Percentiles rank a stretch among this genome's conserved stretches.
Evolutionary conservation across 2,113 vertebrate species (phyloP).

Genomic region (Nothobranchius furzeri): DNA sequence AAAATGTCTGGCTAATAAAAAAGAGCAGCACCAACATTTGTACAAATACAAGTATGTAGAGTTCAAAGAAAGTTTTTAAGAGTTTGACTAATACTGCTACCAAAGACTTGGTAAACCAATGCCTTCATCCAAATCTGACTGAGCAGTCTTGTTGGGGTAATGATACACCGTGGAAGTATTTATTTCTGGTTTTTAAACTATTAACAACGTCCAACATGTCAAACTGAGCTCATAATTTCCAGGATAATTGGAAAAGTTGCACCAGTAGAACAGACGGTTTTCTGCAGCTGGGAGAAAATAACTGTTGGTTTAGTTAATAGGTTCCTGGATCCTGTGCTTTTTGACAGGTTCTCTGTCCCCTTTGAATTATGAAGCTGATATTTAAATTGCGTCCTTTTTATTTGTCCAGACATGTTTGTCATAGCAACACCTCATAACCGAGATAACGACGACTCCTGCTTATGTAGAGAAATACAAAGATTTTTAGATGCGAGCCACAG

Average conservation of each 20-base stretch:
- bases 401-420: slow-evolving; percentile 21
- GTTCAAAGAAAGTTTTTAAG: no score
- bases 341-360: not conserved
- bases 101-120: not conserved
- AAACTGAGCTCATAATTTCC: not conserved
- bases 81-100: no score
- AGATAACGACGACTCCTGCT: slow-evolving; percentile 12
- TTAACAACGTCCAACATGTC: not conserved
- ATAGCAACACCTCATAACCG: not conserved
- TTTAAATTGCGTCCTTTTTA: slow-evolving; percentile 2
- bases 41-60: not conserved
- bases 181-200: not conserved
- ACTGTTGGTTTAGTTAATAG: not conserved
- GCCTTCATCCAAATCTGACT: not conserved
- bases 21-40: not conserved
- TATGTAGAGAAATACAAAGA: slow-evolving; percentile 37
- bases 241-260: not conserved
- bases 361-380: not conserved
- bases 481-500: slow-evolving; percentile 39
- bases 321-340: not conserved
- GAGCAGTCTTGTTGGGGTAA: not conserved
- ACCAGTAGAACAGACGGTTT: not conserved
- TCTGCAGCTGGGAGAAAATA: not conserved
- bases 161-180: not conserved
- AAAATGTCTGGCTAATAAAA: not conserved